Conservation (phyloP, 2,888 invertebrate genomes). For the Tuberolachnus salignus region DNA sequence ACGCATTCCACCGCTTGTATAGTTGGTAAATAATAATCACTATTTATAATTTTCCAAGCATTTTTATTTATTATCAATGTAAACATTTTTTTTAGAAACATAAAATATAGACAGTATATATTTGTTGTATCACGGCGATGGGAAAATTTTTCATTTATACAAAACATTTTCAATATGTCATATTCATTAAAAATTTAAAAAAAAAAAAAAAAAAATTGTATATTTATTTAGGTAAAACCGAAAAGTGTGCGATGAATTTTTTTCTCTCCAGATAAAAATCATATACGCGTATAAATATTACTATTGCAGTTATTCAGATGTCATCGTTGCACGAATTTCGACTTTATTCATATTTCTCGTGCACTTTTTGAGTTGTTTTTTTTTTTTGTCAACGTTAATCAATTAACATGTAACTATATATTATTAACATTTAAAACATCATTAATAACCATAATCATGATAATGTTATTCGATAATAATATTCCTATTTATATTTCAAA, state of each 20-base stretch:
- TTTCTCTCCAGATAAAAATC: neutral
- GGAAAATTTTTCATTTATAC: conserved; percentile 22
- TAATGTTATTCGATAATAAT: conserved; percentile 9
- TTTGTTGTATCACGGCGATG: conserved; percentile 14
- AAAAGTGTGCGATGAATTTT: conserved; percentile 27
- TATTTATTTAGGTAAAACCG: conserved; percentile 20
- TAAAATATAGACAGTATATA: neutral
- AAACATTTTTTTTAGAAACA: neutral
- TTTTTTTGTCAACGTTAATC: neutral
- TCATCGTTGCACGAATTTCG: neutral
- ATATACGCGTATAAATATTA: neutral
- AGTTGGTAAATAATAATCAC: conserved; percentile 1
- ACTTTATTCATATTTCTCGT: neutral
- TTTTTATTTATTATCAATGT: conserved; percentile 13
- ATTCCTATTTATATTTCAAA: too few species aligned
- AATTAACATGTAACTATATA: conserved; percentile 9
- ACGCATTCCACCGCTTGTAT: conserved; percentile 29
- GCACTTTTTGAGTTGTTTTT: conserved; percentile 17
- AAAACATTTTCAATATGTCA: neutral
- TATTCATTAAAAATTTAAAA: too few species aligned
- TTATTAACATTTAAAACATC: too few species aligned
- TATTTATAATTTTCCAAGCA: neutral
- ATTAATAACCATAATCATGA: too few species aligned
- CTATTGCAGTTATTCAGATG: neutral
- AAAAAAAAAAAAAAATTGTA: conserved; percentile 15